Base-by-base conservation (phyloP, 2,888 invertebrate species). In the Epirrhoe tristata region DNA sequence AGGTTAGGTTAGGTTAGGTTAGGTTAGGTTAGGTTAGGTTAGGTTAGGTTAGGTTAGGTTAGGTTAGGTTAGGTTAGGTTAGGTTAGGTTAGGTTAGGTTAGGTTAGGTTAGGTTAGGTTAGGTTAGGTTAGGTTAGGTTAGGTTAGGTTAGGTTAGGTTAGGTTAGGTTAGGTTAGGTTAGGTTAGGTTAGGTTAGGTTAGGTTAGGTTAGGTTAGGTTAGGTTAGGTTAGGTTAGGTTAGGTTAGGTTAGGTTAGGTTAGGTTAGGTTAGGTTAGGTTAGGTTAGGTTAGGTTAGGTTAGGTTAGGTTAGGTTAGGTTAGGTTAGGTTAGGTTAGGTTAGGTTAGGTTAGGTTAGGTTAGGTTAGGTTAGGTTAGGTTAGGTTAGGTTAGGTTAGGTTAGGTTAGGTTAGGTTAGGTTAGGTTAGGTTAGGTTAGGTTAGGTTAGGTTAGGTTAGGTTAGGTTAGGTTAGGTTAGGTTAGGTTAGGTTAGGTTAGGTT, bases 371-470 rank as follows among this genome's bases (percentile, higher is more conserved):
- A 73, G 74, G 74, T 73, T 73, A 72, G 74, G 73, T 72, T 72
- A 71, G 74, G 72, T 69, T 73, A 66, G 70, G 72, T 67, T 67
- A 67, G 71, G 72, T 68, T 73, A 69, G 70, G 71, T 68, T 73
- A 70, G 71, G 74, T 74, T 72, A 74, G 74, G 72, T 72, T 74
- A 74, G 74, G 74, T 74, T 72, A 72, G 74, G 72, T 74, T 74
- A 74, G 72, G 71, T 74, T 72, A 71, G 72, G 72, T 74, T 74
- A 74, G 72, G 72, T 71, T 71, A 74, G 74, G 60, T 56, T 60
- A 64, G 61, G 63, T 63, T 58, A 63, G 63, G 67, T 67, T 63
- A 67, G 63, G 67, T 59, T 63, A 67, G 63, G 62, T 59, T 62
- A 59, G 63, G 62, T 59, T 67, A 59, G 63, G 58, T 58, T 51